Evolutionary conservation across 2,888 invertebrate species (phyloP).

Genomic region (Galerucella calmariensis): DNA sequence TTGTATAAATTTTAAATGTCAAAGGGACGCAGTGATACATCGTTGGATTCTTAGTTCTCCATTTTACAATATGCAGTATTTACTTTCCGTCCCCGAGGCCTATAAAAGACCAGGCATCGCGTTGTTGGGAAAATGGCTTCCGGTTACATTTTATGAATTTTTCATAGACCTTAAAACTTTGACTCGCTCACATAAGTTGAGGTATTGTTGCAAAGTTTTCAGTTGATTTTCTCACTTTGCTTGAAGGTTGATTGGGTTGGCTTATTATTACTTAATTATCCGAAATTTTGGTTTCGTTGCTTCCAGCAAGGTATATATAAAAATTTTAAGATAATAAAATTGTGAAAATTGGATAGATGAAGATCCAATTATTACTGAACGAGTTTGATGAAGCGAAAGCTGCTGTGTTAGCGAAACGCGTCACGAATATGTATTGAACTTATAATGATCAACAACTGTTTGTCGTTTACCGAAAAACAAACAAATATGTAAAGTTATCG

Average conservation of each 20-base stretch:
- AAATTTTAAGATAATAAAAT: background rate
- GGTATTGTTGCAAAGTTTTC: background rate
- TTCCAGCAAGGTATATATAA: background rate
- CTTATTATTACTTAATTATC: background rate
- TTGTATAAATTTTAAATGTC: conserved; percentile 7
- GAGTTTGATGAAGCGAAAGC: no score
- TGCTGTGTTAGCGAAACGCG: no score
- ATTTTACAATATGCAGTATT: conserved; percentile 4
- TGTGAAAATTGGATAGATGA: no score
- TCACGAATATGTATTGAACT: no score
- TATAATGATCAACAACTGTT: no score
- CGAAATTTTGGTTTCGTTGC: background rate
- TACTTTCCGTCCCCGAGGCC: conserved; percentile 4
- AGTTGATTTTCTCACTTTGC: background rate
- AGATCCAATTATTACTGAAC: no score
- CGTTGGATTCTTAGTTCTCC: conserved; percentile 5
- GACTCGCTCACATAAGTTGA: background rate
- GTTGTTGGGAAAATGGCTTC: conserved; percentile 7
- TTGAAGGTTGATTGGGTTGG: conserved; percentile 3
- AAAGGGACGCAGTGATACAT: conserved; percentile 5
- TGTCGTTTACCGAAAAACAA: no score
- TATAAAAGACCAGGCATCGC: conserved; percentile 7
- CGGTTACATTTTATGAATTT: conserved; percentile 10
- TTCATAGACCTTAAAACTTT: conserved; percentile 2
- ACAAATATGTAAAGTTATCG: no score